Base-by-base conservation (phyloP, 2,888 invertebrate species). In the Pseudococcus jackbeardsleyi region DNA sequence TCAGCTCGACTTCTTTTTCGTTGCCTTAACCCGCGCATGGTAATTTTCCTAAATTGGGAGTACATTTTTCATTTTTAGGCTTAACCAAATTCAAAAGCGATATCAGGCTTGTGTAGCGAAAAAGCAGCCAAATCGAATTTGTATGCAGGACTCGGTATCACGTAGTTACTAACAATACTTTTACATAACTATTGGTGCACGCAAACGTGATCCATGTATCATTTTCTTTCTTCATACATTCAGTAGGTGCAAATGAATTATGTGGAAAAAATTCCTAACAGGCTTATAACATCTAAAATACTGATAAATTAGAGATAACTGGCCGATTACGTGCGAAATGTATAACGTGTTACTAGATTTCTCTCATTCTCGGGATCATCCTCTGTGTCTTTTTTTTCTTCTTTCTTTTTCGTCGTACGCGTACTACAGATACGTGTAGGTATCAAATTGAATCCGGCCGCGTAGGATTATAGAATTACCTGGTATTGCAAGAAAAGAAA, bases 181-280 rank as follows among this genome's bases (percentile, higher is more conserved):
- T 79, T 79, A 79, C 42, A 79, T 79, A 79, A 79, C 79, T 79
- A 72, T 72, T n/a, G 79, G 79, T 79, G 79, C 79, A 46, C 79
- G 42, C 33, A 42, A 79, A 79, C 79, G 79, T 79, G 79, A 79
- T 42, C 79, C 39, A 79, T 79, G 79, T 79, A 79, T 79, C 79
- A 79, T 79, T 79, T 79, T 79, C 79, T 79, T 79, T 42, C 42
- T 42, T 42, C n/a, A 19, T 59, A 19, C 12, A 39, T 33, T 42
- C n/a, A 17, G 79, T 79, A 79, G 79, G 79, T 46, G 79, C 42
- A 19, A 79, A 79, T 79, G 79, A 79, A 79, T 79, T 79, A 79
- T 42, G 79, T 42, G 79, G 79, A 46, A 79, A 79, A 79, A 79
- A 79, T 79, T 42, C 42, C 79, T 33, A 79, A 79, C 79, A 42